phyloP scores from a whole-genome alignment of 2,797 vertebrate species.

The Halcyon chelicuti region DNA sequence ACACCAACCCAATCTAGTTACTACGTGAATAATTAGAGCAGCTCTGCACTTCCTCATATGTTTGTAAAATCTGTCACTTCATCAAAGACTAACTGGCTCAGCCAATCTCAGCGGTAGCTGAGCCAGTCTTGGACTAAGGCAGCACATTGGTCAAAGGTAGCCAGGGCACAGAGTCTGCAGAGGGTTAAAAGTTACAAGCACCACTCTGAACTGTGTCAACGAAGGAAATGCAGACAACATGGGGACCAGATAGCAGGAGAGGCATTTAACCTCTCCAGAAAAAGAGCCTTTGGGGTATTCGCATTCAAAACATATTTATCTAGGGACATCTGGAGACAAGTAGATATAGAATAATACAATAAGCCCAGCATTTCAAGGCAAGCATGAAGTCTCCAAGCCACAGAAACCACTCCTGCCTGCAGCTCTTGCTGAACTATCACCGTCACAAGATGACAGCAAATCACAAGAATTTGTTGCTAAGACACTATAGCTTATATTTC shows the following conservation, averaged over 20 bases:
- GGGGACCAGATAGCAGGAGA: neutral
- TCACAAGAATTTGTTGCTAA: neutral
- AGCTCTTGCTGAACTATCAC: neutral
- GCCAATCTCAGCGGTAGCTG: neutral
- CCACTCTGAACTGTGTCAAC: neutral
- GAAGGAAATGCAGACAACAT: neutral
- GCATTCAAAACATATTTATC: neutral
- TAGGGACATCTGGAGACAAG: neutral
- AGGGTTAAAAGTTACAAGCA: neutral
- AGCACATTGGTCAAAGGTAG: neutral
- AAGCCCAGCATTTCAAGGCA: neutral
- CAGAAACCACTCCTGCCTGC: neutral
- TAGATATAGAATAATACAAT: neutral
- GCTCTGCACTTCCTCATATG: neutral
- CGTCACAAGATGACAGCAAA: slow-evolving; percentile 7
- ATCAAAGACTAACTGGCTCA: neutral
- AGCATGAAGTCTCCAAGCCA: neutral
- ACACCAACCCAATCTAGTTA: neutral
- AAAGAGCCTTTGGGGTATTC: neutral
- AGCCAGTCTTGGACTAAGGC: fast-evolving
- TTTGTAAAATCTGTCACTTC: neutral
- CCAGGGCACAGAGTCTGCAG: neutral
- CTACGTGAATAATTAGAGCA: neutral
- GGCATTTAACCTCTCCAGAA: neutral
- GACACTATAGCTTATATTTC: neutral